Base-by-base conservation (phyloP, 1,140 invertebrate species). In the Pararge aegeria region DNA sequence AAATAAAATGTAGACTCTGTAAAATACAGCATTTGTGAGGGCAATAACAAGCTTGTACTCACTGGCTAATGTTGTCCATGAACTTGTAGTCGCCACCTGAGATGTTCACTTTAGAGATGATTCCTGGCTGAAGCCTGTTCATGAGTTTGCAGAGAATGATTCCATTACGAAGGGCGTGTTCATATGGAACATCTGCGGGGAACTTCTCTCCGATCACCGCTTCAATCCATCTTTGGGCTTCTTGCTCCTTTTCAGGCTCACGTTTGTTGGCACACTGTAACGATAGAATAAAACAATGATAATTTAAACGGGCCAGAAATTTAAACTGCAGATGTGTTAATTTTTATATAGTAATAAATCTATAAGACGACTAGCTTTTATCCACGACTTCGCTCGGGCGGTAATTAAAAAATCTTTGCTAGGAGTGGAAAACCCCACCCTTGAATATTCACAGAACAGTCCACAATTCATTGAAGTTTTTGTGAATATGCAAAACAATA, bases 1-100 rank as follows among this genome's bases (percentile, higher is more conserved):
- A n/a, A n/a, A n/a, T n/a, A n/a, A n/a, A n/a, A n/a, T n/a, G n/a
- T n/a, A n/a, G n/a, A n/a, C n/a, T n/a, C n/a, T n/a, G 24, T 24
- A 4, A 24, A 24, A 6, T 30, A 55, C 12, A 34, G 55, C 7
- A 44, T 13, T 56, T 51, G 3, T 24, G 4, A 6, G 30, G 10
- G 7, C 2, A 24, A 24, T 3, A 16, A 7, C 1, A 16, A 42
- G 5, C 4, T 16, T 42, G 5, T 66, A 92, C 94, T 92, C 89
- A 96, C 95, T 95, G 94, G 87, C 94, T 95, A 42, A 98, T 94
- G 76, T 98, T 98, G 76, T 98, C 96, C 96, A 98, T 98, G 91
- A 97, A 94, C 74, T 97, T 97, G 88, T 98, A 98, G 69, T 97
- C 96, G 0, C 95, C 96, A 2, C 96, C 97, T 1, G 94, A 94